Conservation (phyloP, 2,797 vertebrate species). For the Champsocephalus gunnari region DNA sequence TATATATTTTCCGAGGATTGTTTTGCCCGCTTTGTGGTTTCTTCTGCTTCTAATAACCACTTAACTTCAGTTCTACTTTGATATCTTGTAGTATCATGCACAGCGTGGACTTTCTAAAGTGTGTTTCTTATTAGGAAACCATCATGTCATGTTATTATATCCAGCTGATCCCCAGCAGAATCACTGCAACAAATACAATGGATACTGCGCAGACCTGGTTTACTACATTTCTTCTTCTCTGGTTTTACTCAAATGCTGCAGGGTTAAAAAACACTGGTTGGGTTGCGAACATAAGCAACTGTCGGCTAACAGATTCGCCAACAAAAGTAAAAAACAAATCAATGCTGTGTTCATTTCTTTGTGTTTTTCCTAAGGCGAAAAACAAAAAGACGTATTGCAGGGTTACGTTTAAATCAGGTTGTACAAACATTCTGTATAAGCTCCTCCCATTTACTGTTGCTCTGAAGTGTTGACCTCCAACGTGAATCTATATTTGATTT, state of each 20-base stretch:
- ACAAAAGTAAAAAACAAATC: too few relatives aligned
- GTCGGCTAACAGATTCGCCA: too few relatives aligned
- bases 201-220: constrained; percentile 50
- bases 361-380: too few relatives aligned
- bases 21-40: constrained; percentile 34
- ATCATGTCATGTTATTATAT: constrained; percentile 69
- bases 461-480: neutral
- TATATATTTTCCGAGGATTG: neutral
- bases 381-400: too few relatives aligned
- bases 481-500: neutral
- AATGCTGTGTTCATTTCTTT: too few relatives aligned
- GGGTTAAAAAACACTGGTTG: constrained; percentile 17
- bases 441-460: neutral
- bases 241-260: constrained; percentile 49
- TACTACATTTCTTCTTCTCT: constrained; percentile 50
- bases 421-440: neutral
- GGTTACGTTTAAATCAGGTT: too few relatives aligned
- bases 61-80: constrained; percentile 40
- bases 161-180: constrained; percentile 67
- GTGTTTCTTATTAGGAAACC: constrained; percentile 59
- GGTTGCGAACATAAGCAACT: too few relatives aligned
- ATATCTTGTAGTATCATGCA: constrained; percentile 8
- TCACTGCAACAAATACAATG: constrained; percentile 36
- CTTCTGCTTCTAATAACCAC: constrained; percentile 55
- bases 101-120: constrained; percentile 21